Evolutionary conservation across 2,797 vertebrate genomes (phyloP), one percentile per base, ranked within the genome.

Genomic region (Gambusia yucatana): DNA sequence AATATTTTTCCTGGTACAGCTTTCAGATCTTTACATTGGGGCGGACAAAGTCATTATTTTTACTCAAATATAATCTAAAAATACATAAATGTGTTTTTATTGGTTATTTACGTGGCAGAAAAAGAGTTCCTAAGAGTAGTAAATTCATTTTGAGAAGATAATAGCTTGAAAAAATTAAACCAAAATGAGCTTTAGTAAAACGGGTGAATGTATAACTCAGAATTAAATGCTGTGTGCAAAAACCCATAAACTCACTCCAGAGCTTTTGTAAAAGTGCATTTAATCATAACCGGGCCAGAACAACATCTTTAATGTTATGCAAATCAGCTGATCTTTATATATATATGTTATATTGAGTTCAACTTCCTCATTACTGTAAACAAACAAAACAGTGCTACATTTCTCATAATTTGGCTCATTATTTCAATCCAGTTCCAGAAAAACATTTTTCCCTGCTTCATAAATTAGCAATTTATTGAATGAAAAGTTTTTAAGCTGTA

Each of bases 1-100:
- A 13, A 69, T 69, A 11, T 43, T 84, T 78, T 93, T 92, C 79
- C 77, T 74, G 30, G 55, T 48, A 28, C 78, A 75, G 33, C 71
- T 74, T 84, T 39, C 69, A 86, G 89, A 89, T 82, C 78, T 70
- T 81, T 77, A 50, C 75, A 30, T 65, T 72, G 77, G 75, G 78
- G 39, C 59, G 72, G 16, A 9, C 30, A 43, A 44, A 59, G 57
- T 55, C 52, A n/a, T 46, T 46, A 52, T 6, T 70, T 70, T 14
- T 16, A 28, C 13, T 46, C 43, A 39, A 46, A 28, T 70, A 28
- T 46, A 28, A 16, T 10, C 25, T 46, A n/a, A 44, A n/a, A 44
- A 46, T 11, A 44, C 41, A 16, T 43, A 43, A 44, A 44, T 14
- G 43, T 41, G 61, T 67, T 41, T 33, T 28, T 28, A 70, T 28